A percentile compares a stretch with the other conserved stretches of the same genome.
These are phyloP conservation scores for Camelus dromedarius DNA, from an alignment of 2,113 vertebrate genomes.

Conservation along the genomic window DNA sequence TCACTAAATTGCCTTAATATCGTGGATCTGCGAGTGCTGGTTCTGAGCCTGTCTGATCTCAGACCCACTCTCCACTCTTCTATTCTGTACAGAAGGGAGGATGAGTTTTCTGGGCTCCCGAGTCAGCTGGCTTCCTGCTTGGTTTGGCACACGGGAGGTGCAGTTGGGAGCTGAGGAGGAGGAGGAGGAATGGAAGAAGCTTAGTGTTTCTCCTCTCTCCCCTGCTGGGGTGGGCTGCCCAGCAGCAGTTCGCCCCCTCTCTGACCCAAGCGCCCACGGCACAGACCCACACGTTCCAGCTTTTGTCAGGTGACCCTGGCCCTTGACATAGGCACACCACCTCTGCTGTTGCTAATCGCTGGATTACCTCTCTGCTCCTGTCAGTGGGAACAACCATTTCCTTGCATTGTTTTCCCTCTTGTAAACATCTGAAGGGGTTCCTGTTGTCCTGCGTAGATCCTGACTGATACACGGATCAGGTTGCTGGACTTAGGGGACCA, in stretches of 20 bases:
- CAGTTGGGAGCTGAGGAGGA: background rate
- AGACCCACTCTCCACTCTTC: background rate
- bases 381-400: background rate
- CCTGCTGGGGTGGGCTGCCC: background rate
- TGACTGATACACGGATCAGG: background rate
- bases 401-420: background rate
- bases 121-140: background rate
- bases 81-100: background rate
- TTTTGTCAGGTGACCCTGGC: background rate
- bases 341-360: background rate
- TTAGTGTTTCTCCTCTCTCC: background rate
- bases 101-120: background rate
- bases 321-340: background rate
- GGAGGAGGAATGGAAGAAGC: background rate
- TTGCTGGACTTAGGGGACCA: background rate
- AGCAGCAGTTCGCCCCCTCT: background rate
- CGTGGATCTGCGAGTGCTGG: background rate
- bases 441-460: background rate
- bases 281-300: background rate
- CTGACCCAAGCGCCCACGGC: background rate
- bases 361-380: background rate
- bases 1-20: background rate
- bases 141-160: background rate
- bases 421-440: background rate
- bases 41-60: background rate